phyloP scores from a whole-genome alignment of 2,797 vertebrate genomes.

The Cephalopachus bancanus region DNA sequence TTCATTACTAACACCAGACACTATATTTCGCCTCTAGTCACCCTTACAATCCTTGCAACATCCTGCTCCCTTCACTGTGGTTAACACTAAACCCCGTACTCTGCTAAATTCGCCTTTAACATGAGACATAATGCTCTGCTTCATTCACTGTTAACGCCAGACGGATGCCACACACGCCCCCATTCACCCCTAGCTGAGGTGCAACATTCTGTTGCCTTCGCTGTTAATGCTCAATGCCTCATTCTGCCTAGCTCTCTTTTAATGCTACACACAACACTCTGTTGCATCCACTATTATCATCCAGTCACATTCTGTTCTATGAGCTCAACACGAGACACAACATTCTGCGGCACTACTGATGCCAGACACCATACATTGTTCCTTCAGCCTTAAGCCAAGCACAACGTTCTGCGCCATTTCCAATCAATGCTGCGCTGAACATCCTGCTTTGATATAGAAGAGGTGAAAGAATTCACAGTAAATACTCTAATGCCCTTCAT shows the following conservation, averaged over 20 bases:
- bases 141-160: constrained; percentile 36
- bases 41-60: background rate
- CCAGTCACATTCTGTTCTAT: background rate
- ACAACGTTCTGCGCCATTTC: background rate
- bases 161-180: background rate
- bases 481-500: background rate
- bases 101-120: background rate
- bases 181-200: background rate
- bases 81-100: background rate
- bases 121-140: background rate
- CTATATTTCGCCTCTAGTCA: background rate
- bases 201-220: background rate
- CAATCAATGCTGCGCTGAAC: background rate
- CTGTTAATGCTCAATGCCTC: background rate
- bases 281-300: fast-evolving
- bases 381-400: background rate
- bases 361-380: background rate
- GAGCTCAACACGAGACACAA: background rate
- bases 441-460: background rate
- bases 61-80: background rate
- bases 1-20: background rate
- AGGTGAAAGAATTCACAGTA: background rate
- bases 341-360: background rate
- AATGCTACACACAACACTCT: background rate
- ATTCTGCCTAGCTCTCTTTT: background rate